Conservation (phyloP, 2,797 vertebrate genomes). For the Chelonia mydas region DNA sequence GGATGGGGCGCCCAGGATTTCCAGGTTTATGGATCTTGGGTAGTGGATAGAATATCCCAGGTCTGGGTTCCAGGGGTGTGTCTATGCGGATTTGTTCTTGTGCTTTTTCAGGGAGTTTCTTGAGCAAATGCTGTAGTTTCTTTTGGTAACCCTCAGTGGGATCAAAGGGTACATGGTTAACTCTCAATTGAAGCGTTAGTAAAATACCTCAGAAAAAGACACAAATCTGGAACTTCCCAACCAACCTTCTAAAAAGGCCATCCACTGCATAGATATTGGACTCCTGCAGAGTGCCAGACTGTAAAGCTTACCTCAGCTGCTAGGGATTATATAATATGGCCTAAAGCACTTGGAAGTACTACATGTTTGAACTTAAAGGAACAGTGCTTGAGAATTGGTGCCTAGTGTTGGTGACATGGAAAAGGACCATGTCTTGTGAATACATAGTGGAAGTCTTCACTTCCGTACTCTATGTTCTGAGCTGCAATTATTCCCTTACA, state of each 20-base stretch:
- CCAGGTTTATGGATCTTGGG: no score
- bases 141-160: no score
- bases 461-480: no score
- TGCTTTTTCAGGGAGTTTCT: no score
- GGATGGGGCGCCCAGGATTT: no score
- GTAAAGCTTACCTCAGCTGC: conserved; percentile 7
- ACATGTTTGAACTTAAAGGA: not conserved
- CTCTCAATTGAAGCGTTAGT: not conserved
- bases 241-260: not conserved
- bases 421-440: not conserved
- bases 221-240: not conserved
- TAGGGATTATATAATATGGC: not conserved
- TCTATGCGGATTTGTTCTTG: no score
- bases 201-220: not conserved
- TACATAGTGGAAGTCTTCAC: no score
- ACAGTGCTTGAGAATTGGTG: not conserved
- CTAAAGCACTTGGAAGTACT: not conserved
- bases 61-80: no score
- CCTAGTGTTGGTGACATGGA: not conserved
- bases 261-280: not conserved
- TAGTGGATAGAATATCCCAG: no score
- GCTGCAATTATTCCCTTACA: rapidly evolving
- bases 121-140: no score
- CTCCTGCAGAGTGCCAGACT: not conserved
- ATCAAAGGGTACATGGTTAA: not conserved